Evolutionary conservation across 2,888 invertebrate species (phyloP).

Genomic region (Sesia bembeciformis): DNA sequence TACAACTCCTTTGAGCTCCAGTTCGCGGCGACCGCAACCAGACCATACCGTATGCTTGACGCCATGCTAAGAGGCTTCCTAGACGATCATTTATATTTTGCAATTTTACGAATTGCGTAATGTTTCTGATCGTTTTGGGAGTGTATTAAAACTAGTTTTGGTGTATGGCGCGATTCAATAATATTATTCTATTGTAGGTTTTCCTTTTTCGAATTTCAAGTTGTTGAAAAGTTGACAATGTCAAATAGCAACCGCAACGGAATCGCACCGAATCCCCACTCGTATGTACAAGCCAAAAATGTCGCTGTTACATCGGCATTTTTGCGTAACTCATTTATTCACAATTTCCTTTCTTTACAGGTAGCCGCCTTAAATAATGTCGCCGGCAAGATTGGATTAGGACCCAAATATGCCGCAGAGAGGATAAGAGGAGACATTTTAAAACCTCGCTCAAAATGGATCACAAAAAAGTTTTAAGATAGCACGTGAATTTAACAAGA

Average conservation of each 20-base stretch:
- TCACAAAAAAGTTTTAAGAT: constrained; percentile 1
- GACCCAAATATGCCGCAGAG: constrained; percentile 17
- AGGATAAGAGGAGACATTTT: neutral
- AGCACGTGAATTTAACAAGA: constrained; percentile 1
- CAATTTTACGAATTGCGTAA: too few species aligned
- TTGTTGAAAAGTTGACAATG: too few species aligned
- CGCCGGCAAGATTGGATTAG: constrained; percentile 25
- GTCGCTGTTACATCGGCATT: neutral
- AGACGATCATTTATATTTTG: too few species aligned
- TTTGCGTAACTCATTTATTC: constrained; percentile 1
- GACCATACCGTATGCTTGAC: too few species aligned
- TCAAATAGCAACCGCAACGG: neutral
- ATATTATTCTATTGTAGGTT: too few species aligned
- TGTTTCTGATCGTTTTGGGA: too few species aligned
- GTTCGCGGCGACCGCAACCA: too few species aligned
- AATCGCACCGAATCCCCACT: neutral
- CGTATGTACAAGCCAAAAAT: neutral
- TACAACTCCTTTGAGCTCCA: too few species aligned
- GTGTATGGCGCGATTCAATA: too few species aligned
- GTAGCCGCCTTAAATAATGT: constrained; percentile 16
- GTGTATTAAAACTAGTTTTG: too few species aligned
- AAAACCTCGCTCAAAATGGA: constrained; percentile 1
- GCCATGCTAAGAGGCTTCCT: too few species aligned
- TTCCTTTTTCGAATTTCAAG: too few species aligned
- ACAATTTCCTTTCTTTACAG: constrained; percentile 32